Evolutionary conservation across 1,140 invertebrate genomes (phyloP), one percentile per base, ranked within the genome.

Genomic region (Cydia splendana): DNA sequence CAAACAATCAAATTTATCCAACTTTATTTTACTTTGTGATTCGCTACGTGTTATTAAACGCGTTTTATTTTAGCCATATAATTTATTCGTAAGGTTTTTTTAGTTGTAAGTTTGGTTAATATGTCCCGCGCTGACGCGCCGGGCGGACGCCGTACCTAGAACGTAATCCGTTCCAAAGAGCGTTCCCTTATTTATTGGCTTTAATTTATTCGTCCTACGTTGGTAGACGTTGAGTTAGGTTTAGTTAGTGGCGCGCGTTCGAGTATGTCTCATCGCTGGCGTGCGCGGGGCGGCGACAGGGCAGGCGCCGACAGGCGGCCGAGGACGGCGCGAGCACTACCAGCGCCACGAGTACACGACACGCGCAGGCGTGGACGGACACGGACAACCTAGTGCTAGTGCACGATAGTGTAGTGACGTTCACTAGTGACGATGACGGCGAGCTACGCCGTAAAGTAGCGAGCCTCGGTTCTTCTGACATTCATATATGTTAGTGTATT

Each of bases 141-240:
- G 79, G 65, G 74, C 78, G 80, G 81, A 78, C 77, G 76, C 34
- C 76, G 81, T 81, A 87, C 85, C 85, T 89, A 84, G 88, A 85
- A 86, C 82, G 85, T 85, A 85, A 88, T 84, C 87, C 84, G 88
- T 88, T 90, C 90, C 88, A 91, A 91, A 92, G 89, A 88, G 87
- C 86, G 86, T 86, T 75, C 51, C 20, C 75, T 71, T 71, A 75
- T 69, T 76, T 45, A 76, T 62, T 74, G 79, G 77, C 80, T 85
- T 81, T 85, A 87, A 89, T 90, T 92, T 92, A 90, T 87, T 83
- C 38, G 79, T 82, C 79, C 74, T 84, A 78, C 73, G 77, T 80
- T 71, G 13, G 82, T 84, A 79, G 74, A 80, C 82, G 81, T 81
- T 82, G 81, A 77, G 81, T 80, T 73, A 78, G 75, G 38, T 76